phyloP scores from a whole-genome alignment of 2,888 invertebrate species.

The Slavum lentiscoides region DNA sequence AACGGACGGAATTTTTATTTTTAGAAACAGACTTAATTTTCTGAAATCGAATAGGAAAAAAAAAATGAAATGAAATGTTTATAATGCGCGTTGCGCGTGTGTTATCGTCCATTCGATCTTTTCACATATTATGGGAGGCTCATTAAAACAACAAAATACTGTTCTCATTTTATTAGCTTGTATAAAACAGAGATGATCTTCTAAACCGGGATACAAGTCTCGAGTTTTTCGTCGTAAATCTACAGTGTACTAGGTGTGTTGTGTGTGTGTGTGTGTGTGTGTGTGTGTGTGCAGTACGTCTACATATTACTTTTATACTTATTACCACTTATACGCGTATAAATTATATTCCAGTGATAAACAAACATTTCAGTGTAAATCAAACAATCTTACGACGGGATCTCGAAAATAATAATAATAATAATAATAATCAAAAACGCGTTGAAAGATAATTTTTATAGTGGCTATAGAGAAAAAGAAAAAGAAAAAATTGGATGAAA shows the following conservation, averaged over 20 bases:
- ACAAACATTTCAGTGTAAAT: background rate
- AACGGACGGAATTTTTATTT: background rate
- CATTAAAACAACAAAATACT: conserved; percentile 40
- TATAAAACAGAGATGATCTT: conserved; percentile 5
- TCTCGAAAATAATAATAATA: background rate
- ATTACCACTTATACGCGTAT: background rate
- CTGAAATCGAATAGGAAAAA: background rate
- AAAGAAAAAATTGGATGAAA: too few relatives aligned
- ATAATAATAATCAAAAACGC: too few relatives aligned
- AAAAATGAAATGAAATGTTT: background rate
- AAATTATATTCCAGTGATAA: background rate
- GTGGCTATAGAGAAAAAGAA: too few relatives aligned
- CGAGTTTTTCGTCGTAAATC: conserved; percentile 21
- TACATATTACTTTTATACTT: too few relatives aligned
- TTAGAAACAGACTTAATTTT: background rate
- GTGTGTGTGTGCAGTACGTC: too few relatives aligned
- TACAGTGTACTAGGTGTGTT: background rate
- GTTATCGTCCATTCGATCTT: conserved; percentile 17
- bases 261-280: too few relatives aligned
- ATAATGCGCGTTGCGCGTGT: background rate
- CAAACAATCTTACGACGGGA: background rate
- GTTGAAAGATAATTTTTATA: too few relatives aligned
- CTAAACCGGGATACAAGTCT: background rate
- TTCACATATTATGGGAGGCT: background rate
- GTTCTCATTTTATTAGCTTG: conserved; percentile 26